Base-by-base conservation (phyloP, 2,888 invertebrate genomes). In the Tholera decimalis region DNA sequence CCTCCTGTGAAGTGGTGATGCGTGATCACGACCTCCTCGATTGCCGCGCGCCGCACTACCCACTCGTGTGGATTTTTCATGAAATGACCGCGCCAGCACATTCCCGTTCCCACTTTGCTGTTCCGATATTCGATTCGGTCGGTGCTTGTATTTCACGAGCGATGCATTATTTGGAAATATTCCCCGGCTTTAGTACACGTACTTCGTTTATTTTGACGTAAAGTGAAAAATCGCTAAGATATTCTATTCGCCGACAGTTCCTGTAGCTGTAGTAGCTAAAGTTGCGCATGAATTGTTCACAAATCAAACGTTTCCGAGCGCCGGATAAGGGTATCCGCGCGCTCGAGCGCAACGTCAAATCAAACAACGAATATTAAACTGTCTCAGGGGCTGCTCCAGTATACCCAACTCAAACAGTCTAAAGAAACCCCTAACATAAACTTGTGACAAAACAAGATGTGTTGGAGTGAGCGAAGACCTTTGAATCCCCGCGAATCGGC, bases 241-340 rank as follows among this genome's bases (percentile, higher is more conserved):
- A 63, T 73, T 76, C 72, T 64, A 63, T 72, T 73, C 55, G 59
- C 26, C 51, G 59, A 68, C 70, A 75, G 54, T 77, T 51, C 79
- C 80, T 79, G 70, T 83, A 81, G 75, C 72, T 62, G 65, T 59
- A 74, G 70, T 83, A 81, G 75, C 72, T 62, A 63, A 60, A 74
- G 73, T 66, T 30, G 54, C 70, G 72, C 75, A 69, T 57, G 72
- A 73, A 73, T 66, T 56, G 77, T 64, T 81, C 69, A 64, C 75
- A 67, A 77, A 78, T 77, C 74, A 71, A 74, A 77, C 68, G 77
- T 78, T 54, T 62, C 37, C 15, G 9, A 26, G 37, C 28, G n/a
- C 28, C 15, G n/a, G 9, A 11, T 35, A 5, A 43, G 15, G 33
- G 11, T 1, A 13, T 3, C 11, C 26, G 33, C 24, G 20, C 24